Conservation (phyloP, 2,888 invertebrate species). For the Mesodorylaimus sp. region DNA sequence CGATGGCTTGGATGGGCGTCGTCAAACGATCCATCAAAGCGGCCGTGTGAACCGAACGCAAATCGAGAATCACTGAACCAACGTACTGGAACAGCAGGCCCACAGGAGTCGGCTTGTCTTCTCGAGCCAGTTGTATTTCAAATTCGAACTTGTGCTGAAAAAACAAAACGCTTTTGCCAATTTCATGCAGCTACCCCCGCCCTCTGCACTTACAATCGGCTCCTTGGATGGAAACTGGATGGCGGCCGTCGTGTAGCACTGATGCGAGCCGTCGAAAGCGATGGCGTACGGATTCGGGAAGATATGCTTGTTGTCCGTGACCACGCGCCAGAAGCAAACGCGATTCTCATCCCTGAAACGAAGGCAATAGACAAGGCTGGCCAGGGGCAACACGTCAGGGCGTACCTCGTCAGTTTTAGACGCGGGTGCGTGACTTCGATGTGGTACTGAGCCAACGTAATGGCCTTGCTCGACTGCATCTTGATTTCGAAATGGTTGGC, state of each 20-base stretch:
- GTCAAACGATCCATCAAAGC: not conserved
- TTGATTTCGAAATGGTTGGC: conserved; percentile 22
- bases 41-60: not conserved
- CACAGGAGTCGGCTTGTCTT: not conserved
- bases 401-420: conserved; percentile 20
- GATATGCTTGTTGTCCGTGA: conserved; percentile 16
- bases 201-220: too few relatives aligned
- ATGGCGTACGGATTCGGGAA: conserved; percentile 21
- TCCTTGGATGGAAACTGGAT: too few relatives aligned
- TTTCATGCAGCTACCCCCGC: too few relatives aligned
- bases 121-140: not conserved
- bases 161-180: too few relatives aligned
- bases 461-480: conserved; percentile 14
- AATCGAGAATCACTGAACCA: not conserved
- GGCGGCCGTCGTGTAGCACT: too few relatives aligned
- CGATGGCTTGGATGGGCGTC: conserved; percentile 11
- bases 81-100: not conserved
- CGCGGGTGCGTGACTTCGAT: conserved; percentile 23
- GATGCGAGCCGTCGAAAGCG: conserved; percentile 25
- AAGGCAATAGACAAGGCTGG: too few relatives aligned
- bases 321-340: conserved; percentile 22
- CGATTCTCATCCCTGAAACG: conserved; percentile 24
- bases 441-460: conserved; percentile 23
- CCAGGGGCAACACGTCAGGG: too few relatives aligned
- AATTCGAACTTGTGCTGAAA: not conserved